Evolutionary conservation across 2,113 vertebrate species (phyloP).

Genomic region (Grallaria varia): DNA sequence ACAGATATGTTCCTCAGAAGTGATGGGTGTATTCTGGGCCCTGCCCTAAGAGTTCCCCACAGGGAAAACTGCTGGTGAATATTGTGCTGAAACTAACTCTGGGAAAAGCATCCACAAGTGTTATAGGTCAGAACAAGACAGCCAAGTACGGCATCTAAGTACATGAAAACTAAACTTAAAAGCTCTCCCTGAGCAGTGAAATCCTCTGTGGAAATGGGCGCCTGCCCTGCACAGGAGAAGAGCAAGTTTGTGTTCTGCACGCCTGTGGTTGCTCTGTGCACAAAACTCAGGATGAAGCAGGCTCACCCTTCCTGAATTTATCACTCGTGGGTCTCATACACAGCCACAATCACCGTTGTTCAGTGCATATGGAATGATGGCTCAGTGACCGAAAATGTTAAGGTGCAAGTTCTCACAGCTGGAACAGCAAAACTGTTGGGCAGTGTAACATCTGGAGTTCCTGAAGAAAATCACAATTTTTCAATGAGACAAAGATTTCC

Average conservation of each 20-base stretch:
- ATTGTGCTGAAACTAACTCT: not conserved
- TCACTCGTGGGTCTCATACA: no score
- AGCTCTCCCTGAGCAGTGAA: not conserved
- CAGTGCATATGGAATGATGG: not conserved
- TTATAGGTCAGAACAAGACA: not conserved
- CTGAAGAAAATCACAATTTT: not conserved
- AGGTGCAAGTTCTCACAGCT: not conserved
- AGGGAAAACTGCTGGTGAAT: not conserved
- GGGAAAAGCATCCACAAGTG: not conserved
- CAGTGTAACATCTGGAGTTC: not conserved
- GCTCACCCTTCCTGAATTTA: not conserved
- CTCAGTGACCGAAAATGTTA: not conserved
- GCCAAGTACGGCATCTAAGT: not conserved
- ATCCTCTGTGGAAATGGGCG: not conserved
- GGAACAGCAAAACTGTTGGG: not conserved
- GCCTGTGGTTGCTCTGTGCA: fast-evolving
- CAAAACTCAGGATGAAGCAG: not conserved
- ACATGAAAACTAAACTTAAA: not conserved
- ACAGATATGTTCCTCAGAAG: not conserved
- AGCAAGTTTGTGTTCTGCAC: fast-evolving
- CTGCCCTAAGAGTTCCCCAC: not conserved
- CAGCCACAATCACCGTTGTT: fast-evolving
- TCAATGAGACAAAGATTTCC: not conserved
- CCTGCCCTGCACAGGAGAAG: not conserved
- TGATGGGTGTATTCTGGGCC: not conserved